Base-by-base conservation (phyloP, 2,113 vertebrate species). In the Ia io region DNA sequence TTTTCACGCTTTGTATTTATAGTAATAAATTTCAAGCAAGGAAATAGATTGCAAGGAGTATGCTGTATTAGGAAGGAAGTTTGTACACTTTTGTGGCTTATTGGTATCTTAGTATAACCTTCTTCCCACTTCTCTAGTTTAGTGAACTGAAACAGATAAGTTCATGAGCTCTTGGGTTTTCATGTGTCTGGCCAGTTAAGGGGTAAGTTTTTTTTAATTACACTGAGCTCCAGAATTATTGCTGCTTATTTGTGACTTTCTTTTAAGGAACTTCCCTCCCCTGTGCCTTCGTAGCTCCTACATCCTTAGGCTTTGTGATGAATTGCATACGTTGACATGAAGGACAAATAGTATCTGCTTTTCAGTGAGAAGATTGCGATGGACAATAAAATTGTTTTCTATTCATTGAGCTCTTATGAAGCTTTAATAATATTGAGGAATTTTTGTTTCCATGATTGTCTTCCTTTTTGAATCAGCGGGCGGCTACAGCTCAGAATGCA, bases 1-100 rank as follows among this genome's bases (percentile, higher is more conserved):
- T 97, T 96, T 95, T 96, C 88, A 88, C 92, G 89, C 84, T 96
- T 85, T 93, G 85, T 96, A 96, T 97, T 97, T 96, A 96, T 89
- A 97, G 93, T 78, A 93, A 91, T 97, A 96, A 96, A 97, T 97
- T 96, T 96, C 78, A 95, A 97, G 88, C 92, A 96, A 97, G 96
- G 95, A 97, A 96, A 88, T 95, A 95, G 96, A 95, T 71, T 83
- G 76, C 61, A 67, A 84, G 89, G 83, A 91, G 78, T 88, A 53
- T 71, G 78, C 25, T 93, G 95, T 92, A 92, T 96, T 90, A 96
- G 92, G 95, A 97, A 96, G 96, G 93, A 94, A 93, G 95, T 96
- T 94, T 95, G 82, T 37, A 92, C n/a, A 92, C 90, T 89, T 76
- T 65, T 76, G 73, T 91, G 95, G 96, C 93, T 96, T 90, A 84